Percentiles rank a stretch among this genome's conserved stretches.
Evolutionary conservation across 2,888 invertebrate species (phyloP).

Genomic region (Drosophila stalkeri): DNA sequence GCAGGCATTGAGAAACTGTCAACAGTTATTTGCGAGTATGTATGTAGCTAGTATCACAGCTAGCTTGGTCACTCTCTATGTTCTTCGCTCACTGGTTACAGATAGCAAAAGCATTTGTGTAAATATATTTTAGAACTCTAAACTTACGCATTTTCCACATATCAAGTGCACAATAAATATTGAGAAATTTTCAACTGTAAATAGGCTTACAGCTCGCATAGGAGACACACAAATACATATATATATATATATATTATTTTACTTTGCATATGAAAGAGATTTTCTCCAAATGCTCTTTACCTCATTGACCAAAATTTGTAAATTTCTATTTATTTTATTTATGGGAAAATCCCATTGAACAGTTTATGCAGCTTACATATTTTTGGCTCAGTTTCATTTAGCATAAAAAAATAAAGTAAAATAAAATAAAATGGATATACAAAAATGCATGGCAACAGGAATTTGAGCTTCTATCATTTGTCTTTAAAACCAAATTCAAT

Average conservation of each 20-base stretch:
- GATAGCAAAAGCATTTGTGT: background rate
- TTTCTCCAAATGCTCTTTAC: background rate
- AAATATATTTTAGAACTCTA: background rate
- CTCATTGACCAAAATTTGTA: background rate
- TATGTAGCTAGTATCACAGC: too few species aligned
- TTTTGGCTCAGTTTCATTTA: background rate
- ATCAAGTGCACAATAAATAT: background rate
- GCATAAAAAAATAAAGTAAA: background rate
- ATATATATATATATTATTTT: too few species aligned
- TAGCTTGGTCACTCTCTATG: too few species aligned
- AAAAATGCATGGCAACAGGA: background rate
- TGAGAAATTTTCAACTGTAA: background rate
- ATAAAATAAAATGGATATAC: background rate
- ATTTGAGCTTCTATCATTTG: background rate
- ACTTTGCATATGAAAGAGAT: background rate
- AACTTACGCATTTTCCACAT: background rate
- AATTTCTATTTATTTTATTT: conserved; percentile 2
- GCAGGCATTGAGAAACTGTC: too few species aligned
- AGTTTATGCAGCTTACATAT: background rate
- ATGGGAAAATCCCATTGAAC: background rate
- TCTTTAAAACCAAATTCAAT: conserved; percentile 3
- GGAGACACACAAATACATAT: background rate
- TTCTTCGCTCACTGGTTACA: background rate
- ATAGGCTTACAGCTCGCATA: background rate
- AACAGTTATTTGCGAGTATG: too few species aligned